Evolutionary conservation across 2,888 invertebrate species (phyloP).

Genomic region (Entomobrya multifasciata): DNA sequence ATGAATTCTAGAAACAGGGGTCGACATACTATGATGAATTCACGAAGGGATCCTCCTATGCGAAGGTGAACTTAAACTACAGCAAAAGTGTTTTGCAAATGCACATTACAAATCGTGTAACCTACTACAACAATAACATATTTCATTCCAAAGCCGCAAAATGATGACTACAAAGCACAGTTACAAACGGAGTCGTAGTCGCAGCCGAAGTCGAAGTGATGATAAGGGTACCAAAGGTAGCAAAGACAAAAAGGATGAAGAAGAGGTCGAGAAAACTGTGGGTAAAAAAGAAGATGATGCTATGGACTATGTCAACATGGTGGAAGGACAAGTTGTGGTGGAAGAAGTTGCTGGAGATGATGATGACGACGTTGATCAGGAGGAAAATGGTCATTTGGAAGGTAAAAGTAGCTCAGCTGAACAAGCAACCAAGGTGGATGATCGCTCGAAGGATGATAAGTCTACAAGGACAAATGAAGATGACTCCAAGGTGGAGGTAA

Average conservation of each 20-base stretch:
- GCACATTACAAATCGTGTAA: background rate
- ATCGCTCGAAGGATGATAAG: constrained; percentile 35
- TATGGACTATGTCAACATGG: constrained; percentile 50
- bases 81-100: too few relatives aligned
- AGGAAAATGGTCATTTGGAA: constrained; percentile 40
- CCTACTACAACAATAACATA: background rate
- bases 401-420: constrained; percentile 11
- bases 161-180: constrained; percentile 1
- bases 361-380: constrained; percentile 62
- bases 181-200: constrained; percentile 54
- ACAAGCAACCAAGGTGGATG: constrained; percentile 22
- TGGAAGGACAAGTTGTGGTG: constrained; percentile 64
- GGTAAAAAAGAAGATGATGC: constrained; percentile 48
- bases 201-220: constrained; percentile 45
- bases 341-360: constrained; percentile 72
- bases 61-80: constrained; percentile 48
- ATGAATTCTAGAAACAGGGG: constrained; percentile 28
- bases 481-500: constrained; percentile 26
- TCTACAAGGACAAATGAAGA: constrained; percentile 39
- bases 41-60: constrained; percentile 48
- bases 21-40: constrained; percentile 19
- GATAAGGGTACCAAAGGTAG: constrained; percentile 23
- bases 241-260: constrained; percentile 51
- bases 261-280: constrained; percentile 26
- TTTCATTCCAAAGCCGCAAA: constrained; percentile 39